Evolutionary conservation across 2,888 invertebrate species (phyloP).

Genomic region (Andrena bicolor): DNA sequence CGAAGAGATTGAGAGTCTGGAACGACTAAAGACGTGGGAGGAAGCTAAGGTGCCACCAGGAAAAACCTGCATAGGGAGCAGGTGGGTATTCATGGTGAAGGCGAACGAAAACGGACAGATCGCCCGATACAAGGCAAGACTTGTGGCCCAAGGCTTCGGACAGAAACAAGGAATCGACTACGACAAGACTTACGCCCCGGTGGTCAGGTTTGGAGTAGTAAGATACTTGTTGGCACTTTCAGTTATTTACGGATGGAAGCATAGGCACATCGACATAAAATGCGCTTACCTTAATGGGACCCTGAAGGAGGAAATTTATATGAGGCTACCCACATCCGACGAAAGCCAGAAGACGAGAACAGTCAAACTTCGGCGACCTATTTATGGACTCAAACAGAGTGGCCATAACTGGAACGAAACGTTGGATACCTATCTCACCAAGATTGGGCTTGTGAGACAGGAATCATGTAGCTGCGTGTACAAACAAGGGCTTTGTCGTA

Average conservation of each 20-base stretch:
- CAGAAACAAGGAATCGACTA: conserved; percentile 22
- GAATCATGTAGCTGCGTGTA: too few species aligned
- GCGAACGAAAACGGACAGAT: conserved; percentile 28
- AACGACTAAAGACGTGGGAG: conserved; percentile 42
- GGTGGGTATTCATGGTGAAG: conserved; percentile 42
- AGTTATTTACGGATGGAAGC: conserved; percentile 7
- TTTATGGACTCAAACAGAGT: neutral
- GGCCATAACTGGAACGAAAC: conserved; percentile 40
- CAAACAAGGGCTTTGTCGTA: too few species aligned
- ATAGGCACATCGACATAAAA: conserved; percentile 31
- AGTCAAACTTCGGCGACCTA: too few species aligned
- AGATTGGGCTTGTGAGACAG: too few species aligned
- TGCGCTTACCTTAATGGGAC: conserved; percentile 32
- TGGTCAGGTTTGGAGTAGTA: conserved; percentile 11
- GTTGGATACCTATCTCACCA: neutral
- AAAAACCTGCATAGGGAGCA: conserved; percentile 34
- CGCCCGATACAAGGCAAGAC: conserved; percentile 29
- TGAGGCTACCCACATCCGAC: neutral
- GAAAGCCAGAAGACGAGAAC: neutral
- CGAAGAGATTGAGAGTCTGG: conserved; percentile 23
- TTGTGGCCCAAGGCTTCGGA: conserved; percentile 25
- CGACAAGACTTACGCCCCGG: conserved; percentile 21
- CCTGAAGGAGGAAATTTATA: conserved; percentile 34
- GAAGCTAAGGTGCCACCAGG: conserved; percentile 1
- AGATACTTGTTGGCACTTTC: conserved; percentile 11